Percentiles rank a stretch among this genome's conserved stretches.
Evolutionary conservation across 2,888 invertebrate genomes (phyloP).

Genomic region (Hypolimnas misippus): DNA sequence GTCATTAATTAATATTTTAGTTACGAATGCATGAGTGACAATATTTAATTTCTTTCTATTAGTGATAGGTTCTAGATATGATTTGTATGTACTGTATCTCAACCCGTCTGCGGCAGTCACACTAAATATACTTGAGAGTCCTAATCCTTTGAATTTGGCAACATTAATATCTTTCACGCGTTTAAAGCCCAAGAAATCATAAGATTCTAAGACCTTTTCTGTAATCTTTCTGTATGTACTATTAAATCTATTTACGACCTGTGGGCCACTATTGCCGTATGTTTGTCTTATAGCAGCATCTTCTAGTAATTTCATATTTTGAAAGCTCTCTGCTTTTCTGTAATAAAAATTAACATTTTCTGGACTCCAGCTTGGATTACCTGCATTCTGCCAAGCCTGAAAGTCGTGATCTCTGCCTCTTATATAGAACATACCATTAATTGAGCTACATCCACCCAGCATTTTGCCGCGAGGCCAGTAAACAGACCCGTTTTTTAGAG

Average conservation of each 20-base stretch:
- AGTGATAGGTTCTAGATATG: slow-evolving; percentile 65
- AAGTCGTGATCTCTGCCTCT: slow-evolving; percentile 79
- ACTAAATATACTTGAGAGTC: slow-evolving; percentile 66
- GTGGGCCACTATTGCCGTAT: slow-evolving; percentile 73
- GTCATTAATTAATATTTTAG: slow-evolving; percentile 75
- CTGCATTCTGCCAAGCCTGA: slow-evolving; percentile 78
- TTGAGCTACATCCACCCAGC: slow-evolving; percentile 82
- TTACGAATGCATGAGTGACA: slow-evolving; percentile 74
- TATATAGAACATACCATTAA: slow-evolving; percentile 84
- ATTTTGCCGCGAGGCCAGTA: slow-evolving; percentile 86
- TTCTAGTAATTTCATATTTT: slow-evolving; percentile 49
- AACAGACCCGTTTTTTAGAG: slow-evolving; percentile 67
- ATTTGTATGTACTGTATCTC: slow-evolving; percentile 74
- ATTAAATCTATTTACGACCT: slow-evolving; percentile 73
- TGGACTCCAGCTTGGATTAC: slow-evolving; percentile 84
- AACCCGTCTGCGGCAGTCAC: slow-evolving; percentile 73
- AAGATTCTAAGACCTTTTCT: slow-evolving; percentile 60
- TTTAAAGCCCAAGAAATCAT: slow-evolving; percentile 70
- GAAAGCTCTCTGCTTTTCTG: slow-evolving; percentile 79
- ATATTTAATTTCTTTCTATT: slow-evolving; percentile 63
- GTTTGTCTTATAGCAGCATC: slow-evolving; percentile 47
- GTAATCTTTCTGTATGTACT: slow-evolving; percentile 61
- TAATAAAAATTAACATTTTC: too few relatives aligned
- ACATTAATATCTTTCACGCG: slow-evolving; percentile 67
- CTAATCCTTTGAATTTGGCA: slow-evolving; percentile 62